phyloP scores from a whole-genome alignment of 2,797 vertebrate genomes.

The Cryptoprocta ferox region DNA sequence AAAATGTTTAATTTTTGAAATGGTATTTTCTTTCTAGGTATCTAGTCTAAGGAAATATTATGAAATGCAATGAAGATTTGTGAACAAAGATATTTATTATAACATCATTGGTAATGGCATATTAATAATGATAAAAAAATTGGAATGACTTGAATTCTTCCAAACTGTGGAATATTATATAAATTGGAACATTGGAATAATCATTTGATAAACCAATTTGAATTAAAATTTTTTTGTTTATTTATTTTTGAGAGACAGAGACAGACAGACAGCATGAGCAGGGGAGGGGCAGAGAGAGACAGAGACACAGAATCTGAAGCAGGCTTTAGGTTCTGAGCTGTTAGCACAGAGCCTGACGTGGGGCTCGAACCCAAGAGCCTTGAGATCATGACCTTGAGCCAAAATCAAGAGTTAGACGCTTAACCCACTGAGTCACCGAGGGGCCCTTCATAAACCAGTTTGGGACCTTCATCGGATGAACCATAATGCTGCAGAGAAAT shows the following conservation, averaged over 20 bases:
- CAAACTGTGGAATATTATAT: not conserved
- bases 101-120: not conserved
- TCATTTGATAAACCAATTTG: not conserved
- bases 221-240: no score
- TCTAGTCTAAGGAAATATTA: not conserved
- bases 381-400: no score
- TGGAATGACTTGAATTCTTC: not conserved
- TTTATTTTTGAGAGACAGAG: no score
- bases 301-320: no score
- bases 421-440: no score
- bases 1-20: not conserved
- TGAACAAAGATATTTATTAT: not conserved
- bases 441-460: not conserved
- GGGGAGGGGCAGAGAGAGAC: no score
- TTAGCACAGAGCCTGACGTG: no score
- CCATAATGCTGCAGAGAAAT: not conserved
- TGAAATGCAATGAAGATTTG: not conserved
- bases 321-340: no score
- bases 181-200: not conserved
- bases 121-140: not conserved
- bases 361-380: no score
- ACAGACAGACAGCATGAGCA: no score
- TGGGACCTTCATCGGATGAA: not conserved
- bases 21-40: not conserved
- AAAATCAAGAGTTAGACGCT: no score